phyloP scores from a whole-genome alignment of 2,888 invertebrate genomes.

The Omphaloscelis lunosa region DNA sequence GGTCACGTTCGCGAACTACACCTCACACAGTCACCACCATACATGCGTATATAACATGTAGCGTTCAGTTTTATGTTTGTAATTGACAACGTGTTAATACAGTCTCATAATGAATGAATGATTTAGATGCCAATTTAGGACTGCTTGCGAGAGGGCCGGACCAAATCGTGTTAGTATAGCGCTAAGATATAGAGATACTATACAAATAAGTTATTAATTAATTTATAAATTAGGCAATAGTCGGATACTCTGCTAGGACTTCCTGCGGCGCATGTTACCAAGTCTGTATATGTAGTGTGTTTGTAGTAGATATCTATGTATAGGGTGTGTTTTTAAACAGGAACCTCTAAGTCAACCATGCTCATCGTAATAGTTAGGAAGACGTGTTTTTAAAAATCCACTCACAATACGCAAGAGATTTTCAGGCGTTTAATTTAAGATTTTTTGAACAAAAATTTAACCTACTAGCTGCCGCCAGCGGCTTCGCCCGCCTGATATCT shows the following conservation, averaged over 20 bases:
- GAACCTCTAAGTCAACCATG: not conserved
- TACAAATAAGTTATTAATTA: not conserved
- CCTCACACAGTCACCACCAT: conserved; percentile 60
- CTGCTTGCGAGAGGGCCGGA: conserved; percentile 31
- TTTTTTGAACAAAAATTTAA: not conserved
- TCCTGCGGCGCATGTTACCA: conserved; percentile 26
- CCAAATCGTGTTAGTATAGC: conserved; percentile 18
- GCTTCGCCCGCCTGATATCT: too few relatives aligned
- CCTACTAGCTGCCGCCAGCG: too few relatives aligned
- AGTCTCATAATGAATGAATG: conserved; percentile 34
- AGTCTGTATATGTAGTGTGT: not conserved
- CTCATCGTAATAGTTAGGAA: not conserved
- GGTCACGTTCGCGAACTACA: conserved; percentile 54
- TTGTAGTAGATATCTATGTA: not conserved
- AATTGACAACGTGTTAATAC: conserved; percentile 39
- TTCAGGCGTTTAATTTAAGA: not conserved
- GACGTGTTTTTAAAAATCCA: not conserved
- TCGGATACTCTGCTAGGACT: conserved; percentile 11
- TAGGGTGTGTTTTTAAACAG: not conserved
- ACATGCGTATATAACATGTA: conserved; percentile 58
- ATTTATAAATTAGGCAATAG: conserved; percentile 13
- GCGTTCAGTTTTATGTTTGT: conserved; percentile 51
- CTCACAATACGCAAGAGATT: too few relatives aligned
- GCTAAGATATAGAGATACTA: conserved; percentile 26
- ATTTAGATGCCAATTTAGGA: conserved; percentile 38